phyloP scores from a whole-genome alignment of 2,888 invertebrate species.

The Epicampocera succincta region DNA sequence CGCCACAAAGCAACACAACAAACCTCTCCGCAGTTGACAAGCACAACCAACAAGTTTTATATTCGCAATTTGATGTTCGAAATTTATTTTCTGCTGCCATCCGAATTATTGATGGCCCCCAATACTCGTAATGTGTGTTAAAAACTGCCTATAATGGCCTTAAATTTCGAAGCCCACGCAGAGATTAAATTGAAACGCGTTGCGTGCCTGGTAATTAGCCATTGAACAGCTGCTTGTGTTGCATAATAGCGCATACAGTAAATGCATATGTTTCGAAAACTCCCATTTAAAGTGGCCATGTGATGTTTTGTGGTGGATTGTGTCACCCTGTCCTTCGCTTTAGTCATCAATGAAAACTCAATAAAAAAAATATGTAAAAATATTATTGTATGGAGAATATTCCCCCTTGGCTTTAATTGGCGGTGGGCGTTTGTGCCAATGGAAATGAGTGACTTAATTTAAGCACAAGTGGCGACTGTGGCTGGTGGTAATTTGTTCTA shows the following conservation, averaged over 20 bases:
- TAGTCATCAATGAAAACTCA: too few species aligned
- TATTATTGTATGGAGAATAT: too few species aligned
- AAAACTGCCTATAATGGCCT: background rate
- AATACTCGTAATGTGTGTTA: background rate
- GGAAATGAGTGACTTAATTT: too few species aligned
- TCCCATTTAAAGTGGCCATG: background rate
- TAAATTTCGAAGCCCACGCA: conserved; percentile 57
- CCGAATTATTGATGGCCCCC: conserved; percentile 55
- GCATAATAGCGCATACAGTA: conserved; percentile 3
- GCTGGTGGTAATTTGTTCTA: too few species aligned
- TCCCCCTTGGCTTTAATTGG: too few species aligned
- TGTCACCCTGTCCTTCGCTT: conserved; percentile 26
- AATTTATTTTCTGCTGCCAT: conserved; percentile 33
- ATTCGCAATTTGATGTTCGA: conserved; percentile 29
- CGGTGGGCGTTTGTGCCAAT: too few species aligned
- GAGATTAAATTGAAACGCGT: conserved; percentile 31
- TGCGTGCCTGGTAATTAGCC: conserved; percentile 19
- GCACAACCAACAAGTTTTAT: too few species aligned
- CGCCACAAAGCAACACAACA: too few species aligned
- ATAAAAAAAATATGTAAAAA: too few species aligned
- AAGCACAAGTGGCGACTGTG: too few species aligned
- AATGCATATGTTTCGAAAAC: conserved; percentile 7
- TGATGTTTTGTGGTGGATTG: conserved; percentile 25
- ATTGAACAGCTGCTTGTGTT: conserved; percentile 33
- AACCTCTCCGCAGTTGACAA: too few species aligned